These are phyloP conservation scores for Eurystomus glaucurus DNA, from an alignment of 2,797 vertebrate genomes.

Conservation along the genomic window DNA sequence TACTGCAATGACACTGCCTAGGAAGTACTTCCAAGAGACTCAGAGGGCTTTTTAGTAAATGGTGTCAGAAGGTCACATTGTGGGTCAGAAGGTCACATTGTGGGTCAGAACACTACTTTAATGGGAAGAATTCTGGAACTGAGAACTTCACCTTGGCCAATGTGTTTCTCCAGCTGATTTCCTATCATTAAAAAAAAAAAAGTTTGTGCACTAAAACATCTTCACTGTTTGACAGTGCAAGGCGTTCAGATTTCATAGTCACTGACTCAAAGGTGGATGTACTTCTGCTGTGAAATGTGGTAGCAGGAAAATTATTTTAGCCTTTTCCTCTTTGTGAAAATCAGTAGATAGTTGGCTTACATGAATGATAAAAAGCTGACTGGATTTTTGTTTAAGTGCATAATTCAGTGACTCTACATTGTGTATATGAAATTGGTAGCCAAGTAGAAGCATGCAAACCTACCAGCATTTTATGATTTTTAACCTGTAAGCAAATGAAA, in stretches of 20 bases:
- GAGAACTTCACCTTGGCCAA: not conserved
- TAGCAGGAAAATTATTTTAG: not conserved
- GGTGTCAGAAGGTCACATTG: not conserved
- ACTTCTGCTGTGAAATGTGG: not conserved
- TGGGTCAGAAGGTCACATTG: not conserved
- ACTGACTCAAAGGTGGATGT: not conserved
- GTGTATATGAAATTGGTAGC: not conserved
- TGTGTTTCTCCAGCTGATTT: not conserved
- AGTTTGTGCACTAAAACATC: not conserved
- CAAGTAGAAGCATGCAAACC: not conserved
- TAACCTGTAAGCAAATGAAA: not conserved
- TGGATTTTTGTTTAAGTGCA: not conserved
- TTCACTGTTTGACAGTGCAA: not conserved
- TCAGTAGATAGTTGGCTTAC: not conserved
- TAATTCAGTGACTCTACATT: not conserved
- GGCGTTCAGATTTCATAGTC: not conserved
- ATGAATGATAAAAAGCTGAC: not conserved
- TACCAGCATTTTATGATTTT: not conserved
- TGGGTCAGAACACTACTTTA: not conserved
- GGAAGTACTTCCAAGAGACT: not conserved
- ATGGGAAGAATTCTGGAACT: not conserved
- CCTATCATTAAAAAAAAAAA: not conserved
- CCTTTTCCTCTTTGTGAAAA: not conserved
- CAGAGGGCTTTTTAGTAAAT: not conserved
- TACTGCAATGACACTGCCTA: not conserved